Evolutionary conservation across 2,797 vertebrate species (phyloP).

Genomic region (Champsocephalus gunnari): DNA sequence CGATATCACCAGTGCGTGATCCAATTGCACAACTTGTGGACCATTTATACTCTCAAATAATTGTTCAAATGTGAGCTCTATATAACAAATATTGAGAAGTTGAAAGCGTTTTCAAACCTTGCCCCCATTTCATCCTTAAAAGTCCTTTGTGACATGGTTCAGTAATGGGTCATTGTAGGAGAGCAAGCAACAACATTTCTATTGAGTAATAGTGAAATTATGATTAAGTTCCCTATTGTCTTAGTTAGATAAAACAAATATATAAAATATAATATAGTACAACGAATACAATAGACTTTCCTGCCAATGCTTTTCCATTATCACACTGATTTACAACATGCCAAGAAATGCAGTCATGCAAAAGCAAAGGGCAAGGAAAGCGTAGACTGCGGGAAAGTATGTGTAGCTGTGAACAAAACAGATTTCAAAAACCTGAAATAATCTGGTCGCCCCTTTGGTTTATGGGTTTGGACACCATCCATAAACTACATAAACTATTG

Average conservation of each 20-base stretch:
- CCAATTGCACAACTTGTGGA: background rate
- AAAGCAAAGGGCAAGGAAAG: too few species aligned
- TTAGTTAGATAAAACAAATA: too few species aligned
- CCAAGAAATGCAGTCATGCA: too few species aligned
- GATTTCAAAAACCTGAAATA: too few species aligned
- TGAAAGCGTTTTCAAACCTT: conserved; percentile 5
- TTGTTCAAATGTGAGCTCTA: background rate
- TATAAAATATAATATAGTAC: too few species aligned
- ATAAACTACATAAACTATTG: too few species aligned
- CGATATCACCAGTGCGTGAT: background rate
- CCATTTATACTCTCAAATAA: background rate
- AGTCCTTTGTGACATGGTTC: background rate
- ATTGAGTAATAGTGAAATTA: background rate
- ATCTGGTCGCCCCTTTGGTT: too few species aligned
- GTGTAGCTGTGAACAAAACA: too few species aligned
- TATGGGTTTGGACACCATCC: too few species aligned
- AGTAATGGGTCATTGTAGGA: background rate
- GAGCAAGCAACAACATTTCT: background rate
- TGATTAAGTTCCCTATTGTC: background rate
- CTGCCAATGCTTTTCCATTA: background rate
- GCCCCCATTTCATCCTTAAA: background rate
- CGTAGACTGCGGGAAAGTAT: too few species aligned
- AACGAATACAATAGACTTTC: background rate
- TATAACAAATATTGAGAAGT: background rate
- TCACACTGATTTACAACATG: too few species aligned